Evolutionary conservation across 2,888 invertebrate genomes (phyloP), one percentile per base, ranked within the genome.

Genomic region (Drosophila subquinaria): DNA sequence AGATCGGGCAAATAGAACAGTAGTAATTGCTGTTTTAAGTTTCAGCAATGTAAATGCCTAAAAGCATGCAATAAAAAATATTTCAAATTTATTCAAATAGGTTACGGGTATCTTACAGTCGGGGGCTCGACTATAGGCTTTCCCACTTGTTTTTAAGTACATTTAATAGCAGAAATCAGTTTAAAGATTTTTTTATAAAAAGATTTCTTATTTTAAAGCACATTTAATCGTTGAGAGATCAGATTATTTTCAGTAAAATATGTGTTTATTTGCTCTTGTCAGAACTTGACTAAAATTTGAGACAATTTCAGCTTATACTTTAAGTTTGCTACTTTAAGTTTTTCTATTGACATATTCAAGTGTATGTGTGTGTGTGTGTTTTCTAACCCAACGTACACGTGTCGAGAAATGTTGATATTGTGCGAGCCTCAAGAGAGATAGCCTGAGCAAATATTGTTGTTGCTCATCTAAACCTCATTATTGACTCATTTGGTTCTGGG

Each of bases 401-500:
- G 71, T 71, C 36, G 47, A 36, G 47, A 67, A 51, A 56, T 71
- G 75, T 65, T 68, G 47, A 33, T 36, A 38, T 50, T 59, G 45
- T 20, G 30, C 17, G 27, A 8, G 2, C 33, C 23, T 47, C 59
- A 67, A 47, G 60, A 71, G 60, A 69, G 62, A 69, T n/a, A 3
- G 69, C 38, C 62, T 45, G 43, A 64, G 57, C 69, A 86, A 80
- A 82, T 76, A 81, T 61, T 69, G 68, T 56, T 47, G 56, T 62
- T 70, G 83, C 76, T 81, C 81, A 81, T 83, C 75, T 70, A 73
- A 82, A 67, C 75, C 78, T 74, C 85, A 78, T 84, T 84, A 84
- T 87, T 84, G 83, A 87, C 83, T 80, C 87, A 77, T 84, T 84
- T 78, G 65, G 72, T 36, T 43, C 17, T 36, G 65, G 68, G 48